Base-by-base conservation (phyloP, 2,888 invertebrate species). In the Drosophila ustulata region DNA sequence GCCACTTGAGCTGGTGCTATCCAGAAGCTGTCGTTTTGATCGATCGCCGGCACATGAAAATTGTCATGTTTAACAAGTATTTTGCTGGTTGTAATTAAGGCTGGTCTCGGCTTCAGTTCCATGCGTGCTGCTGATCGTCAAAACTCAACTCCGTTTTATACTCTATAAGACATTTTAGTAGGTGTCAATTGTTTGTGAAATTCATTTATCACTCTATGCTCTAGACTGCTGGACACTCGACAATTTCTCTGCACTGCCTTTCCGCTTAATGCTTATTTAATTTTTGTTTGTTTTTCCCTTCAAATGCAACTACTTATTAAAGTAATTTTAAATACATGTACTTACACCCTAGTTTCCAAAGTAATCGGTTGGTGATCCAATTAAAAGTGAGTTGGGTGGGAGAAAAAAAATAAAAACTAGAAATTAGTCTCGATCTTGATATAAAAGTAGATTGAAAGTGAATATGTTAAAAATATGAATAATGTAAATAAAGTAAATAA, bases 61-160 rank as follows among this genome's bases (percentile, higher is more conserved):
- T 84, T 89, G 89, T 88, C 89, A 88, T 91, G 91, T 91, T 90
- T 86, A 89, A 90, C 90, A 91, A 82, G 88, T 83, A 89, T 86
- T 89, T 90, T 90, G 76, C 79, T 82, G 85, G 73, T 84, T 81
- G 86, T 88, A 88, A 88, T 83, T 82, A 79, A 57, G 55, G 32
- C 45, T n/a, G 6, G 23, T 5, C 4, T n/a, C 51, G 37, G 53
- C 18, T 18, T 45, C 45, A 49, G 30, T 45, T 45, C 18, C 47
- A 30, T 8, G 30, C 25, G 3, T 51, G 25, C 26, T 57, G 71
- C 43, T 53, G 75, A 67, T 69, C 71, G 57, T 53, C 57, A 46
- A 18, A 18, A 18, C 18, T 18, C 18, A 58, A 46, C 34, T 52
- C 37, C 66, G 34, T 39, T 52, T 32, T 25, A 25, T 26, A 58